Percentiles rank a stretch among this genome's conserved stretches.
phyloP scores from a whole-genome alignment of 2,113 vertebrate species.

The Mustelus asterias region DNA sequence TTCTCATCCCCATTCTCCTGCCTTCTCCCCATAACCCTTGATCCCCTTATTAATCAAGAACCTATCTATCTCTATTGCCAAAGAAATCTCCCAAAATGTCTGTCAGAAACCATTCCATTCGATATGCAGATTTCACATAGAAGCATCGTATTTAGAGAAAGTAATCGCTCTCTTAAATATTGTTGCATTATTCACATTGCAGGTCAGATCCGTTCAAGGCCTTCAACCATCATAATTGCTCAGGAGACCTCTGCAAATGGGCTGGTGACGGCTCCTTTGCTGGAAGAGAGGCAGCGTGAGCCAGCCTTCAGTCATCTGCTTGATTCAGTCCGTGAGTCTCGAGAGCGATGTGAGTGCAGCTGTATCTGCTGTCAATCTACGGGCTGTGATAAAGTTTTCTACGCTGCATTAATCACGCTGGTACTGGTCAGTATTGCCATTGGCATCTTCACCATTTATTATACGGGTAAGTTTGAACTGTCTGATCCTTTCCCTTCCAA shows the following conservation, averaged over 20 bases:
- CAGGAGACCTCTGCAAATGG: neutral
- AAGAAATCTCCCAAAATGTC: neutral
- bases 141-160: neutral
- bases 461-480: neutral
- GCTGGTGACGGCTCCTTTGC: neutral
- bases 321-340: neutral
- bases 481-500: neutral
- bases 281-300: neutral
- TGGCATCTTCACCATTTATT: neutral
- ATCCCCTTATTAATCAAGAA: too few species aligned
- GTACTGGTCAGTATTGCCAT: neutral
- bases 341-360: conserved; percentile 5
- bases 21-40: too few species aligned
- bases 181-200: neutral
- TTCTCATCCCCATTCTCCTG: too few species aligned
- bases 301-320: neutral
- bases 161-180: neutral
- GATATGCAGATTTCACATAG: neutral
- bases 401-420: neutral
- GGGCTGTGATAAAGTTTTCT: neutral
- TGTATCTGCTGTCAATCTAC: neutral
- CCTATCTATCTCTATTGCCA: neutral
- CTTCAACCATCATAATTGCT: neutral
- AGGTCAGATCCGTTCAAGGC: neutral
- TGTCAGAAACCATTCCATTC: neutral